Evolutionary conservation across 1,140 invertebrate species (phyloP), one percentile per base, ranked within the genome.

Genomic region (Homalodisca vitripennis): DNA sequence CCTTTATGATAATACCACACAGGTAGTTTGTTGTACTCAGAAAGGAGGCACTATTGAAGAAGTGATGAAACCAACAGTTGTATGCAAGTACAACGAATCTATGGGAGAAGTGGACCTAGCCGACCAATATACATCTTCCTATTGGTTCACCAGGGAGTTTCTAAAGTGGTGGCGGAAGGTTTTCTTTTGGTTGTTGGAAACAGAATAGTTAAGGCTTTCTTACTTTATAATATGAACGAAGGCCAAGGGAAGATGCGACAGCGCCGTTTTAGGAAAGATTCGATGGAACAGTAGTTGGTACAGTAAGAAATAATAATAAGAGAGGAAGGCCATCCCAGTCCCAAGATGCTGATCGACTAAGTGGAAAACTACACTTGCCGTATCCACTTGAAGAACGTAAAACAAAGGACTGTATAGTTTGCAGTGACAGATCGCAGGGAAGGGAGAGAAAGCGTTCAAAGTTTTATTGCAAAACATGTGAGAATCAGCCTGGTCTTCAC

Each of bases 81-180:
- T n/a, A n/a, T n/a, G n/a, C n/a, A n/a, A n/a, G n/a, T n/a, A n/a
- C n/a, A n/a, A 68, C 26, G 13, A 31, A 17, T 55, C 27, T 6
- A 68, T 68, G 55, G 53, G 55, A 2, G 51, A 30, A 22, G 55
- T 69, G 3, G 62, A 69, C 34, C 3, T 46, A 34, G 32, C 34
- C 2, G 57, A 69, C 24, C 62, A 48, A 46, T 64, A 69, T 41
- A 67, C 51, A 51, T 67, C 65, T n/a, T 27, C 22, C 2, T 67
- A 67, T 34, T 2, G 14, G 2, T 67, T 67, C 24, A 47, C 17
- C 2, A 3, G 27, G 27, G 66, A 69, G 66, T 62, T 34, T 3
- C 3, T 51, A 31, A 69, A 69, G 31, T 69, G 68, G 68, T 69
- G 68, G 68, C 17, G 68, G 17, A 69, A 69, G 31, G 46, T 67